These are phyloP conservation scores for Alligator mississippiensis DNA, from an alignment of 2,113 vertebrate species.

Conservation along the genomic window DNA sequence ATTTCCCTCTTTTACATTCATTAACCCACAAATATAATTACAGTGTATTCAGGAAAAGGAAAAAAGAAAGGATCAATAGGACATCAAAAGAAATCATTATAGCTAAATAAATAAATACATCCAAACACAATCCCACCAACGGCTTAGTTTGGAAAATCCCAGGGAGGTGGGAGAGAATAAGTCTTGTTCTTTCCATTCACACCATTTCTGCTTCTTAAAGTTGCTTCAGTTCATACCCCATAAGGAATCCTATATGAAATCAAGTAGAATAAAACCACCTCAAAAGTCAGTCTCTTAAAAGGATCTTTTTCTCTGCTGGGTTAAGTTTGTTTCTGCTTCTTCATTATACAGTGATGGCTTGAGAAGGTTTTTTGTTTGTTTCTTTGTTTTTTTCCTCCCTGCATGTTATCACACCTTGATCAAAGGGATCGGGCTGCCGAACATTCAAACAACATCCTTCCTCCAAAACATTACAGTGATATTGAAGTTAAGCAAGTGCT, in stretches of 20 bases:
- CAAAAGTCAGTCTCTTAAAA: neutral
- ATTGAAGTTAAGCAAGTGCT: fast-evolving
- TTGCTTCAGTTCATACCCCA: neutral
- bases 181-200: neutral
- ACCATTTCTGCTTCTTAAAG: neutral
- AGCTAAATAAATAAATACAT: slow-evolving; percentile 61
- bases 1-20: neutral
- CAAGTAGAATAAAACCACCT: neutral
- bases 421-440: neutral
- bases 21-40: slow-evolving; percentile 35
- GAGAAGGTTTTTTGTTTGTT: neutral
- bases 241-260: neutral
- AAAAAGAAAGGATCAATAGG: slow-evolving; percentile 46
- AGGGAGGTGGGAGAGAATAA: slow-evolving; percentile 1
- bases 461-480: neutral
- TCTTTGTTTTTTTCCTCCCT: neutral
- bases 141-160: neutral
- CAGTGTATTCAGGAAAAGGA: neutral
- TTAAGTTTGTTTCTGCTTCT: neutral
- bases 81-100: neutral
- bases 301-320: fast-evolving
- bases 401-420: neutral
- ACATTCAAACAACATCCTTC: neutral
- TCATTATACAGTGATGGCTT: neutral
- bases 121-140: slow-evolving; percentile 1